A percentile compares a stretch with the other conserved stretches of the same genome.
These are phyloP conservation scores for Probosciger aterrimus DNA, from an alignment of 2,113 vertebrate species.

Conservation along the genomic window DNA sequence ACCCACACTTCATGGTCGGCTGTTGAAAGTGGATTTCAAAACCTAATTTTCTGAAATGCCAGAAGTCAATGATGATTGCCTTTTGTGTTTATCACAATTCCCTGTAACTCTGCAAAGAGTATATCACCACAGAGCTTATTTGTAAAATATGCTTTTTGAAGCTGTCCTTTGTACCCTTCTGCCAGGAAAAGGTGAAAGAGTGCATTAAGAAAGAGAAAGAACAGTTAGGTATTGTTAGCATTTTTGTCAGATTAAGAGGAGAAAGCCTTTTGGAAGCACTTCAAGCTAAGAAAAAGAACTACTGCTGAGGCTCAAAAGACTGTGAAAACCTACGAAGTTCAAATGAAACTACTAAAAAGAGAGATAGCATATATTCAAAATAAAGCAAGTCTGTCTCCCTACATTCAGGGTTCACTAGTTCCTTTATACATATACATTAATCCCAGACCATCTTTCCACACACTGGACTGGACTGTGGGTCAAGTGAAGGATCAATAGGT, in stretches of 20 bases:
- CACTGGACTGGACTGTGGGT: not conserved
- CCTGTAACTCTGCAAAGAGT: not conserved
- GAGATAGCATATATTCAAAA: not conserved
- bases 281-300: not conserved
- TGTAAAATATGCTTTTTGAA: not conserved
- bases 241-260: not conserved
- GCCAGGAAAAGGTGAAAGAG: not conserved
- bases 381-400: not conserved
- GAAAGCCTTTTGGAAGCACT: not conserved
- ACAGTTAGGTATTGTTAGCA: not conserved
- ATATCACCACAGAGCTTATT: not conserved
- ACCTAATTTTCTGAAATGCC: conserved; percentile 24
- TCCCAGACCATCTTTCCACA: not conserved
- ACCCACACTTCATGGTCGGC: not conserved
- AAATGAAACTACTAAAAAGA: not conserved
- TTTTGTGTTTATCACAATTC: not conserved
- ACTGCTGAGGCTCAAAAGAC: not conserved
- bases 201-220: not conserved
- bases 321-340: not conserved
- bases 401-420: not conserved
- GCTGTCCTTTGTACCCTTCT: conserved; percentile 12
- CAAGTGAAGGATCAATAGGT: not conserved
- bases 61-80: not conserved
- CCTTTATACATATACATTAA: not conserved
- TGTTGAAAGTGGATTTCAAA: conserved; percentile 9